Conservation (phyloP, 2,888 invertebrate species). For the Tortrix viridana region DNA sequence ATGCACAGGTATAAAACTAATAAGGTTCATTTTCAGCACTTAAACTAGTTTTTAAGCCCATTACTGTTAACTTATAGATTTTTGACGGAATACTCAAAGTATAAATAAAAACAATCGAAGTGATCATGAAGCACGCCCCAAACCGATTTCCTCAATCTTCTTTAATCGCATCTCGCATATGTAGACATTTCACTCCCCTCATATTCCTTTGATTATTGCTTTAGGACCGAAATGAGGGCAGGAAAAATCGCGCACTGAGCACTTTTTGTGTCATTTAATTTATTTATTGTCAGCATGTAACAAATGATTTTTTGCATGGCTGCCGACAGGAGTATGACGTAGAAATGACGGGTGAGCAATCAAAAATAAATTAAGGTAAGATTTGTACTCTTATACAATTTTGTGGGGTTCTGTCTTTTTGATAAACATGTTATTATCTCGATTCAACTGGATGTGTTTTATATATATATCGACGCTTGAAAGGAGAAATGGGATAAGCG, state of each 20-base stretch:
- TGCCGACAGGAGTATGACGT: conserved; percentile 66
- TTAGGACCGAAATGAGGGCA: conserved; percentile 71
- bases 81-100: not conserved
- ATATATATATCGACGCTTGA: too few relatives aligned
- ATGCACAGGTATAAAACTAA: not conserved
- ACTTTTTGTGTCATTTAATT: conserved; percentile 76
- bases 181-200: conserved; percentile 79
- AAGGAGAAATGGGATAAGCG: too few relatives aligned
- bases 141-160: conserved; percentile 60
- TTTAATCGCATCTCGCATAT: conserved; percentile 76
- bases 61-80: too few relatives aligned
- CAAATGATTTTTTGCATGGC: conserved; percentile 77
- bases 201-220: conserved; percentile 82
- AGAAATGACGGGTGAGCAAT: conserved; percentile 65
- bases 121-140: conserved; percentile 52
- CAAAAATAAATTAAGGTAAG: conserved; percentile 59
- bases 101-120: conserved; percentile 3
- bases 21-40: too few relatives aligned
- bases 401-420: conserved; percentile 42
- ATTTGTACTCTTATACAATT: conserved; percentile 45
- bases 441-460: too few relatives aligned
- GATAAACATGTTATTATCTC: not conserved
- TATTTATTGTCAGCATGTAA: conserved; percentile 79
- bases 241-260: conserved; percentile 67
- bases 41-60: too few relatives aligned